Evolutionary conservation across 2,113 vertebrate species (phyloP).

Genomic region (Pachypanchax playfairii): DNA sequence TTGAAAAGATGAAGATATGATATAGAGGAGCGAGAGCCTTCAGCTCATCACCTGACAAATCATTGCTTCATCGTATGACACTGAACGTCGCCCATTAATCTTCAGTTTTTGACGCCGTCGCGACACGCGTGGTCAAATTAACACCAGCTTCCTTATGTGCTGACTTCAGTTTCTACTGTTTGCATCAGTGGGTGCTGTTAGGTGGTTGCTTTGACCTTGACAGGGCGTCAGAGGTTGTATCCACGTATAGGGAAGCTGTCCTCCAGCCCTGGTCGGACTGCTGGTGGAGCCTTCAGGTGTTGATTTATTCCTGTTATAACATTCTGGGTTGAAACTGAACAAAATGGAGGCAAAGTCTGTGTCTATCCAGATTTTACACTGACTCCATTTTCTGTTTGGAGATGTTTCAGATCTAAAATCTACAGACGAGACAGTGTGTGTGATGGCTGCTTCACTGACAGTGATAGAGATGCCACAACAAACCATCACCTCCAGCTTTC

Average conservation of each 20-base stretch:
- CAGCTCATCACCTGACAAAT: slow-evolving; percentile 40
- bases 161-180: background rate
- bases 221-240: slow-evolving; percentile 53
- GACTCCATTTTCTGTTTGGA: slow-evolving; percentile 10
- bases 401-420: slow-evolving; percentile 1
- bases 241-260: background rate
- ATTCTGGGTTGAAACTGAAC: slow-evolving; percentile 1
- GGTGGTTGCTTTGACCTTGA: slow-evolving; percentile 68
- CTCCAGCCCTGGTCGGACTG: background rate
- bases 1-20: background rate
- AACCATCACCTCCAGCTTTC: slow-evolving; percentile 10
- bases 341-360: too few species aligned
- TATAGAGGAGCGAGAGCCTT: background rate
- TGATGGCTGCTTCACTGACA: slow-evolving; percentile 32
- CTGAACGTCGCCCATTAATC: slow-evolving; percentile 31
- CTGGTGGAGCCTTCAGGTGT: slow-evolving; percentile 30
- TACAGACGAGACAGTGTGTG: background rate
- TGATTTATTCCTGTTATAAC: slow-evolving; percentile 26
- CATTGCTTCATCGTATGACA: slow-evolving; percentile 20
- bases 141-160: background rate
- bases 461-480: slow-evolving; percentile 17
- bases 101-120: slow-evolving; percentile 19
- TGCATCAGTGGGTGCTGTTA: background rate
- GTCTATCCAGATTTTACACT: background rate
- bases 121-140: slow-evolving; percentile 21